Base-by-base conservation (phyloP, 2,888 invertebrate genomes). In the Tetrapedia diversipes region DNA sequence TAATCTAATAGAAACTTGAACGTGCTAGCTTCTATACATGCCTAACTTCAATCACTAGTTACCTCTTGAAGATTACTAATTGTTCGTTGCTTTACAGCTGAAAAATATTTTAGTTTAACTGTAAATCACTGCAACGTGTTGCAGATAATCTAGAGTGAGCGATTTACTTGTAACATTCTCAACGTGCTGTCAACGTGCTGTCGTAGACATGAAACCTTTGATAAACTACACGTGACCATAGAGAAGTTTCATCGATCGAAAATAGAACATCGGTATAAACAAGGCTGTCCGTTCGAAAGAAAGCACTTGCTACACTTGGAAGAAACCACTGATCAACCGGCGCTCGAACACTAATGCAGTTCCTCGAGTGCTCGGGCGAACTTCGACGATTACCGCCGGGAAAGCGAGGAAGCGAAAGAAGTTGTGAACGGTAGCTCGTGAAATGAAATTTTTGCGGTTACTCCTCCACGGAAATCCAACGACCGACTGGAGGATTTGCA, bases 401-500 rank as follows among this genome's bases (percentile, higher is more conserved):
- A 14, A 7, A 24, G 24, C 11, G 22, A 16, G 10, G 27, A 6
- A 41, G 11, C 16, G 45, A 39, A 69, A 60, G 22, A 41, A 37
- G 22, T n/a, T 7, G 32, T 32, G 19, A 39, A 29, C 19, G 29
- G 24, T 22, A 47, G 54, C 61, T 73, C 67, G 66, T 57, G 73
- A 76, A 70, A 70, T 70, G 68, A 67, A 53, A 53, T 67, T 51
- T 65, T 74, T 64, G 61, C 71, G 84, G 34, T 34, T 74, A 84
- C 80, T 82, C 63, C 77, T 77, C 86, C 86, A 82, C 85, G 86
- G 87, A 88, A 89, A 90, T 87, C 89, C 86, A 85, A 86, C 89
- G 87, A 86, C 87, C 88, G 90, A 90, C 90, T 90, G 90, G 88
- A 89, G 89, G 86, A 84, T 88, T 87, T 86, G 85, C 87, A 88